Evolutionary conservation across 1,140 invertebrate species (phyloP), one percentile per base, ranked within the genome.

Genomic region (Cherax destructor): DNA sequence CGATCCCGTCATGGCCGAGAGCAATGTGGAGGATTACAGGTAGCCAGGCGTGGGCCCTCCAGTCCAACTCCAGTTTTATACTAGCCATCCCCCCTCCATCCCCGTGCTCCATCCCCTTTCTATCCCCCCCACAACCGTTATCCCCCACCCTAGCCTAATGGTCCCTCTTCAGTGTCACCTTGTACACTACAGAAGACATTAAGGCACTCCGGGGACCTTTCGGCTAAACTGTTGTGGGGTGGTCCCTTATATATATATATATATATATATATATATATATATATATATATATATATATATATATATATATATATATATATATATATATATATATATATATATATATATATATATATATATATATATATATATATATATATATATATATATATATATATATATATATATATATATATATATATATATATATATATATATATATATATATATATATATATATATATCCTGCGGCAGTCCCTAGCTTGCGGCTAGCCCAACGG

Each of bases 11-110:
- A 94, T 95, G 65, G 96, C 96, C 11, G 95, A 96, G 74, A 96
- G 96, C 89, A 96, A 96, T 94, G 96, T 96, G 21, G 95, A 96
- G 93, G 95, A 96, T 93, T 96, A 95, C 95, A 95, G 95, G 95
- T 95, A 92, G 86, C n/a, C 79, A 65, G 86, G 61, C 78, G 52
- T 49, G 16, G 69, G 11, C 61, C 52, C 52, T 56, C 52, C 52
- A 56, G 52, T 56, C 52, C 83, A 21, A 18, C 61, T 69, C 83
- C 41, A 24, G 16, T 83, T 30, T 11, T 50, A 61, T 24, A 56
- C 56, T 24, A 56, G 79, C 41, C 30, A 41, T 41, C 18, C 21
- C 11, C n/a, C 56, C 78, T 47, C 18, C 30, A 56, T 47, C 52
- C 9, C 21, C 72, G 10, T 10, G 9, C 49, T 6, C 79, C 79